Percentiles rank a stretch among this genome's conserved stretches.
These are phyloP conservation scores for Tigriopus californicus DNA, from an alignment of 2,888 invertebrate species.

Conservation along the genomic window DNA sequence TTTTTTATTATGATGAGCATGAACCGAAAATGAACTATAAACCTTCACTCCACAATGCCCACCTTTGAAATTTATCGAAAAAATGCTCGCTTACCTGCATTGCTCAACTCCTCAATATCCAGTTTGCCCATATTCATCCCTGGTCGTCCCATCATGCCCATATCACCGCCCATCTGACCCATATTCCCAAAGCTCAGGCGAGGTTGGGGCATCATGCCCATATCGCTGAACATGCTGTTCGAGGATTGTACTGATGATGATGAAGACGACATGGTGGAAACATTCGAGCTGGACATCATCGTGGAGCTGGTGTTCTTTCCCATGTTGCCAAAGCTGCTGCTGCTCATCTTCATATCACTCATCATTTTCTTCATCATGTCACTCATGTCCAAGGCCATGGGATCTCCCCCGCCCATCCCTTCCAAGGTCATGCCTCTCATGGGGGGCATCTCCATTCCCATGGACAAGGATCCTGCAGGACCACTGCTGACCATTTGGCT, in stretches of 20 bases:
- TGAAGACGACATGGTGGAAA: background rate
- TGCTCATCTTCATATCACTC: constrained; percentile 5
- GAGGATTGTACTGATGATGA: constrained; percentile 1
- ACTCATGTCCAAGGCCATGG: background rate
- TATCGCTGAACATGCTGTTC: background rate
- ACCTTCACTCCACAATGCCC: too few relatives aligned
- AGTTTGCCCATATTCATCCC: constrained; percentile 7
- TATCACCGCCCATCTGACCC: background rate
- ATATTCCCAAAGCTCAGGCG: too few relatives aligned
- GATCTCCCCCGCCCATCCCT: background rate
- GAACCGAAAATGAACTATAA: too few relatives aligned
- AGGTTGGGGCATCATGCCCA: too few relatives aligned
- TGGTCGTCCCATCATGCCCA: background rate
- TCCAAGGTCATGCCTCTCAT: constrained; percentile 2
- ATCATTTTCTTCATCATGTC: constrained; percentile 15
- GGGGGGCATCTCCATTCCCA: background rate
- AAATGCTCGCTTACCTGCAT: background rate
- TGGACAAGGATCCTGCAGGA: background rate
- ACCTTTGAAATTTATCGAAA: too few relatives aligned
- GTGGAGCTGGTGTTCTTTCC: background rate
- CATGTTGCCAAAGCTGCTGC: background rate
- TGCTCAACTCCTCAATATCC: constrained; percentile 13
- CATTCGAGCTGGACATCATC: background rate
- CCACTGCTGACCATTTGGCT: background rate
- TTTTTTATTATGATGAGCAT: too few relatives aligned